Percentiles rank a stretch among this genome's conserved stretches.
phyloP scores from a whole-genome alignment of 2,797 vertebrate genomes.

The Danionella dracula region DNA sequence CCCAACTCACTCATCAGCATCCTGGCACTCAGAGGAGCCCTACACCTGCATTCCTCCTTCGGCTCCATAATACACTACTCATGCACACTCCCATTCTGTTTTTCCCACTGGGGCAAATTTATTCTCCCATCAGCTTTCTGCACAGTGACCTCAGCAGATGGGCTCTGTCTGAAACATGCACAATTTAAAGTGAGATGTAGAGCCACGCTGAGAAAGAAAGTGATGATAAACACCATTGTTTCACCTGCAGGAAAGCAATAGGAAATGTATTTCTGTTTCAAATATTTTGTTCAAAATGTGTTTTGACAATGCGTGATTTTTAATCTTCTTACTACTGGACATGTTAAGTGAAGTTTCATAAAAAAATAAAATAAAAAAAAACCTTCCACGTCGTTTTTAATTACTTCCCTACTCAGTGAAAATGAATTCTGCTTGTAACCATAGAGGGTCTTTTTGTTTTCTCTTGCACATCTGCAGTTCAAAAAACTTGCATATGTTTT shows the following conservation, averaged over 20 bases:
- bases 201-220: conserved; percentile 4
- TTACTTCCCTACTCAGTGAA: too few species aligned
- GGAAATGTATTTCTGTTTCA: not conserved
- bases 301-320: too few species aligned
- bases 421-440: not conserved
- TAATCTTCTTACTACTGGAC: too few species aligned
- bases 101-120: conserved; percentile 24
- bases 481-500: not conserved
- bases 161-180: conserved; percentile 4
- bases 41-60: conserved; percentile 19
- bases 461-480: not conserved
- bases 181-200: not conserved
- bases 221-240: not conserved
- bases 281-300: not conserved
- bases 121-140: conserved; percentile 30
- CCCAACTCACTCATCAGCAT: conserved; percentile 8
- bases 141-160: conserved; percentile 25
- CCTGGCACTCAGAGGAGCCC: conserved; percentile 4
- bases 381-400: too few species aligned
- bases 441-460: not conserved
- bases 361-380: too few species aligned
- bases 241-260: not conserved
- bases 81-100: not conserved
- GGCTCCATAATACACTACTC: not conserved
- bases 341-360: too few species aligned